A percentile compares a stretch with the other conserved stretches of the same genome.
Evolutionary conservation across 2,113 vertebrate genomes (phyloP).

Genomic region (Phyllopteryx taeniolatus): DNA sequence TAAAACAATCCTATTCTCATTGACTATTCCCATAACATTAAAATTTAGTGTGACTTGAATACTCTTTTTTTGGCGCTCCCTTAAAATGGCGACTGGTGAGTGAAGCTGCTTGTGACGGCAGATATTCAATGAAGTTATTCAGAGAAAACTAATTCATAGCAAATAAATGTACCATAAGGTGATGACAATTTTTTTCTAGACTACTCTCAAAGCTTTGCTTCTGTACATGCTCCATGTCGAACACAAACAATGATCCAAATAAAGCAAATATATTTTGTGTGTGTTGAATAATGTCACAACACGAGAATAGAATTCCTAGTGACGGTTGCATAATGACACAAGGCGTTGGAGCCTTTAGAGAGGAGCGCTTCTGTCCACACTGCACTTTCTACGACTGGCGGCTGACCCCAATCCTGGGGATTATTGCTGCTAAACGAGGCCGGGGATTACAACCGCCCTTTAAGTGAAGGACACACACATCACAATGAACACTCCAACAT

Average conservation of each 20-base stretch:
- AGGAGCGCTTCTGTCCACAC: constrained; percentile 55
- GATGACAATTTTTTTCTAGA: constrained; percentile 19
- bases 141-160: not conserved
- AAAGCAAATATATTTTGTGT: constrained; percentile 69
- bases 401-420: constrained; percentile 78
- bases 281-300: not conserved
- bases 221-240: constrained; percentile 24
- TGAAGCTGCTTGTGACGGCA: constrained; percentile 21
- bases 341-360: not conserved
- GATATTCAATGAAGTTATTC: not conserved
- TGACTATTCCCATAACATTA: too few species aligned
- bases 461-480: constrained; percentile 50
- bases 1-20: too few species aligned
- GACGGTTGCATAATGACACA: not conserved
- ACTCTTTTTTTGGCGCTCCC: not conserved
- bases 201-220: constrained; percentile 36
- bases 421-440: constrained; percentile 72
- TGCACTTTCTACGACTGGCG: constrained; percentile 70
- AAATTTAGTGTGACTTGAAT: too few species aligned
- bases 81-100: not conserved
- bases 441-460: constrained; percentile 66
- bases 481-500: not conserved
- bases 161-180: not conserved
- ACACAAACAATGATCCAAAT: constrained; percentile 47
- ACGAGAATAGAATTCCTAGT: not conserved